phyloP scores from a whole-genome alignment of 2,888 invertebrate species.

The Andrena bucephala region DNA sequence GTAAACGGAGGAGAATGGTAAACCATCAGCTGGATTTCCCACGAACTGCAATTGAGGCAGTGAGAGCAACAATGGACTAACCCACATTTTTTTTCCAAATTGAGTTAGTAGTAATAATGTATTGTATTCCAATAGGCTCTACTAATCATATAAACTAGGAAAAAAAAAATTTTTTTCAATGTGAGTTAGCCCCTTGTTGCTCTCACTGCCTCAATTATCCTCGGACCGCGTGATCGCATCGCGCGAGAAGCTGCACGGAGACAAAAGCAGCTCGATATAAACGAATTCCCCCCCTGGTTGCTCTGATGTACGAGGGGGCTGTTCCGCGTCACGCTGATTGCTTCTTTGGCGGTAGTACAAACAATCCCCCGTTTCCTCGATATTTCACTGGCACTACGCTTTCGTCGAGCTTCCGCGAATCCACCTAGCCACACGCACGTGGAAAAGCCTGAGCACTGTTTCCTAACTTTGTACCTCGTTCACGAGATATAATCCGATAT shows the following conservation, averaged over 20 bases:
- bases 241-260: conserved; percentile 31
- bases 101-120: no score
- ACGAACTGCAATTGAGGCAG: not conserved
- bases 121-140: no score
- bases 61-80: no score
- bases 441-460: not conserved
- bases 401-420: conserved; percentile 45
- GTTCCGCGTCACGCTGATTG: conserved; percentile 48
- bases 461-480: not conserved
- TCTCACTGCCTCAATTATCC: conserved; percentile 4
- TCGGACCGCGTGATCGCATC: conserved; percentile 32
- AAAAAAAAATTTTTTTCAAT: no score
- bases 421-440: conserved; percentile 23
- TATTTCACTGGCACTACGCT: conserved; percentile 27
- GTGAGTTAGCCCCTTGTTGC: no score
- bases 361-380: conserved; percentile 46
- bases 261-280: conserved; percentile 51
- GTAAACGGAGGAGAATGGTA: no score
- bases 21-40: conserved; percentile 4
- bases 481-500: no score
- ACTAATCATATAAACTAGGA: no score
- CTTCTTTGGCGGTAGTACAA: conserved; percentile 46
- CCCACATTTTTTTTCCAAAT: no score
- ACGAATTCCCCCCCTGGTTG: conserved; percentile 34
- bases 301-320: conserved; percentile 30